These are phyloP conservation scores for Halictus ligatus DNA, from an alignment of 2,888 invertebrate genomes.

Conservation along the genomic window DNA sequence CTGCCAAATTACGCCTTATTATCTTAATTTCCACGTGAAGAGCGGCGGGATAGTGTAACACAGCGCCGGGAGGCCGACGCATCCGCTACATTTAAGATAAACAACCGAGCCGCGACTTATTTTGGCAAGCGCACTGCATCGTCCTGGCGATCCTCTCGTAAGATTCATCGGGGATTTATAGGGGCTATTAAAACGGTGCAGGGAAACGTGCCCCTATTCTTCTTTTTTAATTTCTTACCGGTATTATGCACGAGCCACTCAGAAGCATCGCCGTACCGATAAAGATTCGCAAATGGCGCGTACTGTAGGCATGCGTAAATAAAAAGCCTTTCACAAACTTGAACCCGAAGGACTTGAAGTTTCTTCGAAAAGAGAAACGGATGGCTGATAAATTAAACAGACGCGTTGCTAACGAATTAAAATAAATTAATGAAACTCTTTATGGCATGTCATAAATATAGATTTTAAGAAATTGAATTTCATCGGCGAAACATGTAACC, in stretches of 20 bases:
- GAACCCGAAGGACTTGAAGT: background rate
- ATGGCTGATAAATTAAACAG: background rate
- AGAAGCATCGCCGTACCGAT: background rate
- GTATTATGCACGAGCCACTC: background rate
- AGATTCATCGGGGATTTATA: slow-evolving; percentile 41
- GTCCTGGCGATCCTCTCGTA: slow-evolving; percentile 25
- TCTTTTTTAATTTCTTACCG: slow-evolving; percentile 4
- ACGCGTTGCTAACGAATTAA: no score
- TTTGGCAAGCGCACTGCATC: slow-evolving; percentile 37
- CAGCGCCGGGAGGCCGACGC: background rate
- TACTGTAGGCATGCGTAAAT: background rate
- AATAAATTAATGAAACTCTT: no score
- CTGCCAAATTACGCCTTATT: slow-evolving; percentile 60
- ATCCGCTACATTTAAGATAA: slow-evolving; percentile 22
- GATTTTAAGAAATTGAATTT: no score
- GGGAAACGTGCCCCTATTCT: slow-evolving; percentile 10
- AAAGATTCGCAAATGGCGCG: background rate
- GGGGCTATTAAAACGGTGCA: slow-evolving; percentile 1
- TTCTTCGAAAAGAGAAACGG: background rate
- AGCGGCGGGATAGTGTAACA: slow-evolving; percentile 21
- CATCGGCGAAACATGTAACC: background rate
- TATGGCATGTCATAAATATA: no score
- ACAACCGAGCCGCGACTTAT: slow-evolving; percentile 48
- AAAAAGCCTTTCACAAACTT: background rate
- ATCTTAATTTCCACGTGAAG: slow-evolving; percentile 54